Conservation (phyloP, 2,113 vertebrate species). For the Oceanites oceanicus region DNA sequence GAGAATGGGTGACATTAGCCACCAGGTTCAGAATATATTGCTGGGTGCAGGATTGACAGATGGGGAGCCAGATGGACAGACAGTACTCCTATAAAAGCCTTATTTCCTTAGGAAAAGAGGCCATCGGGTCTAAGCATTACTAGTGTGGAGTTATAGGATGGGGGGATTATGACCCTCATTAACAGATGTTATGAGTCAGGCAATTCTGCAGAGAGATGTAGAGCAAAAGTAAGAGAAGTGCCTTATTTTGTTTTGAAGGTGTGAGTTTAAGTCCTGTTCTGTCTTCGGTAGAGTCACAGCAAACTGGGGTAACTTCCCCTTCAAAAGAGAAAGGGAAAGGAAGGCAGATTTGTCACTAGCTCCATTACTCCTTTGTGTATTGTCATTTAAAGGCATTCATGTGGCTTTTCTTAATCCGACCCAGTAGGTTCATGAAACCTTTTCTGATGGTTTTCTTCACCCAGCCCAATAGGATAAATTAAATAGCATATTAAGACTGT, state of each 20-base stretch:
- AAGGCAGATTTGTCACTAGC: not conserved
- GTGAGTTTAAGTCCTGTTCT: not conserved
- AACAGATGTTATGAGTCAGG: constrained; percentile 2
- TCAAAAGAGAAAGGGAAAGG: not conserved
- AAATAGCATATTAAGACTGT: not conserved
- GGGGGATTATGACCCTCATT: not conserved
- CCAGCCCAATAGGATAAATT: not conserved
- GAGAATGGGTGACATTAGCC: constrained; percentile 28
- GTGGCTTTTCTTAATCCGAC: constrained; percentile 6
- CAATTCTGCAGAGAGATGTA: not conserved
- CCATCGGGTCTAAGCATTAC: not conserved
- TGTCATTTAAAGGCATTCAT: not conserved
- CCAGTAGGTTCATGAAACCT: not conserved
- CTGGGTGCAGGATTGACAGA: constrained; percentile 30
- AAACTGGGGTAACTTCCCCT: not conserved
- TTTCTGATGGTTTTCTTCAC: constrained; percentile 13
- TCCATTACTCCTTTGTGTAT: not conserved
- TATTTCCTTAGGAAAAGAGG: constrained; percentile 49
- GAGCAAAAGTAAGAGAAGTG: not conserved
- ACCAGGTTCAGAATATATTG: not conserved
- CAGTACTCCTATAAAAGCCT: constrained; percentile 23
- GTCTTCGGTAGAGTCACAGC: not conserved
- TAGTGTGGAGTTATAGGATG: not conserved
- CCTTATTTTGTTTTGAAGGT: not conserved
- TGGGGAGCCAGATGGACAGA: constrained; percentile 65